Evolutionary conservation across 2,888 invertebrate genomes (phyloP).

Genomic region (Eulithis testata): DNA sequence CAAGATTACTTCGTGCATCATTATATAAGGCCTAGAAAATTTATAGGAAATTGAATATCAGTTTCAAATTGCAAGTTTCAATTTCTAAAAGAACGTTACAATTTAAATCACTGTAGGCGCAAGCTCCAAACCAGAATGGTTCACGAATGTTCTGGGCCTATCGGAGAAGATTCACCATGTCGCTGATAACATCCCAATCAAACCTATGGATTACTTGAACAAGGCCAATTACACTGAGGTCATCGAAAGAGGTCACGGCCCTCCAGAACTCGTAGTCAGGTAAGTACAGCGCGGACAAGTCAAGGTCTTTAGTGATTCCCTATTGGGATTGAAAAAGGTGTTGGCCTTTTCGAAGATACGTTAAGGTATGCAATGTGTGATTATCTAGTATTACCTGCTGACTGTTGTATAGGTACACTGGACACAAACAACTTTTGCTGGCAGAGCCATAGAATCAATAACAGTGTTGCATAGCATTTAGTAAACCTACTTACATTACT

Average conservation of each 20-base stretch:
- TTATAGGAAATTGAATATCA: too few species aligned
- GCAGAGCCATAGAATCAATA: too few species aligned
- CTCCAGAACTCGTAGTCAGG: slow-evolving; percentile 86
- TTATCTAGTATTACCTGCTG: too few species aligned
- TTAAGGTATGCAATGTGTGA: too few species aligned
- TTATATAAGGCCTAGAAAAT: too few species aligned
- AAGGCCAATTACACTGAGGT: slow-evolving; percentile 88
- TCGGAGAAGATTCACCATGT: slow-evolving; percentile 86
- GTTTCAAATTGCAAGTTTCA: too few species aligned
- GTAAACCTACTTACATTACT: too few species aligned
- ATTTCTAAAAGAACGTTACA: not conserved
- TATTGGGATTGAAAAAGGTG: not conserved
- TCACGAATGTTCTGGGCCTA: slow-evolving; percentile 80
- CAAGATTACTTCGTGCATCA: too few species aligned
- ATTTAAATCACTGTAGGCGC: slow-evolving; percentile 51
- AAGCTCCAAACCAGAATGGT: slow-evolving; percentile 65
- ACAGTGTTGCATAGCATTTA: too few species aligned
- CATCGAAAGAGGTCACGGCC: slow-evolving; percentile 89
- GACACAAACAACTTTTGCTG: too few species aligned
- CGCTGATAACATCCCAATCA: slow-evolving; percentile 86
- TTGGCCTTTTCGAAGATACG: not conserved
- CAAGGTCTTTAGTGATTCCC: not conserved
- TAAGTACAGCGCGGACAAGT: slow-evolving; percentile 42
- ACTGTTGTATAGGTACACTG: too few species aligned
- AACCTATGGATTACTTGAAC: slow-evolving; percentile 85